phyloP scores from a whole-genome alignment of 1,140 invertebrate species.

The Philopotamus ludificatus region DNA sequence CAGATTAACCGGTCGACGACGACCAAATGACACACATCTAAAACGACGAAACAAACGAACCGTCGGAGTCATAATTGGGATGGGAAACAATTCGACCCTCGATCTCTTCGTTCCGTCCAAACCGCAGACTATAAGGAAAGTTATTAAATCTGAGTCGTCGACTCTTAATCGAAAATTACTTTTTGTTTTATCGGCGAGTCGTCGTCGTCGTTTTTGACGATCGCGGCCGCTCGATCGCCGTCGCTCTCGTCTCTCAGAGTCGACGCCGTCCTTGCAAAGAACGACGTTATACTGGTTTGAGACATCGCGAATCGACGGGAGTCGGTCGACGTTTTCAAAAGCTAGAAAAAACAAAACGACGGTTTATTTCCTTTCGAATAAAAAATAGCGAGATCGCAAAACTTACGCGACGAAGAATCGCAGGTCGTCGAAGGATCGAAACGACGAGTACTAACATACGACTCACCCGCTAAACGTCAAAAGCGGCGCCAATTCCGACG shows the following conservation, averaged over 20 bases:
- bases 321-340: not conserved
- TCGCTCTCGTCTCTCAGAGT: not conserved
- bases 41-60: slow-evolving; percentile 17
- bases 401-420: too few relatives aligned
- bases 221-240: not conserved
- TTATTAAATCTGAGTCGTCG: too few relatives aligned
- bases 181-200: not conserved
- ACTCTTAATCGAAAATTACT: too few relatives aligned
- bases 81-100: slow-evolving; percentile 30
- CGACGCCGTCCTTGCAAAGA: slow-evolving; percentile 34
- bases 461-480: too few relatives aligned
- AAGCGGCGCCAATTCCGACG: too few relatives aligned
- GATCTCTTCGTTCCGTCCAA: slow-evolving; percentile 32
- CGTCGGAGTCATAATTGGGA: slow-evolving; percentile 33
- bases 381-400: too few relatives aligned
- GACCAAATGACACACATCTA: too few relatives aligned
- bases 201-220: not conserved
- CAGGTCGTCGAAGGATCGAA: too few relatives aligned
- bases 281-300: slow-evolving; percentile 47
- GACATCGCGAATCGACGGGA: slow-evolving; percentile 37
- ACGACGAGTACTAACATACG: too few relatives aligned
- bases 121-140: too few relatives aligned
- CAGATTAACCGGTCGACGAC: too few relatives aligned
- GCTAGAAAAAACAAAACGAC: not conserved
- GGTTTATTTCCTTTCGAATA: too few relatives aligned